A percentile compares a stretch with the other conserved stretches of the same genome.
These are phyloP conservation scores for Dendrocincla tyrannina DNA, from an alignment of 2,797 vertebrate genomes.

Conservation along the genomic window DNA sequence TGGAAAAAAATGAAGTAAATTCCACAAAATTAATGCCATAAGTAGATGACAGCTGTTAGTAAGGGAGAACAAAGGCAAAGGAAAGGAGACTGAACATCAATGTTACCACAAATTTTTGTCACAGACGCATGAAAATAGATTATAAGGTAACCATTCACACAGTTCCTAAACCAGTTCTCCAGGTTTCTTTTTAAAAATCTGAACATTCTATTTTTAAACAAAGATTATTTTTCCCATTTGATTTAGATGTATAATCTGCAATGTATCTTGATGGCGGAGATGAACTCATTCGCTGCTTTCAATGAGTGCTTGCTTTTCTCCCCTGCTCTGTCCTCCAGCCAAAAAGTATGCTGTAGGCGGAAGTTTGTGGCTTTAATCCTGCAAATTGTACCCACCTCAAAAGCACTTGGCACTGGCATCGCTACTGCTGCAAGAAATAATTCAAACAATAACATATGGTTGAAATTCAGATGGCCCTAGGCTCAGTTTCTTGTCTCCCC, in stretches of 20 bases:
- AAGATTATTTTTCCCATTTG: not conserved
- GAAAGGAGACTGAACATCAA: not conserved
- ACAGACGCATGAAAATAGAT: not conserved
- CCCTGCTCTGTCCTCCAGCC: not conserved
- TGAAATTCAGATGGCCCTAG: not conserved
- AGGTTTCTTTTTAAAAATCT: not conserved
- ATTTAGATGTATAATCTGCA: not conserved
- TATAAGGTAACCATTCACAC: not conserved
- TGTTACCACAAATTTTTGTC: not conserved
- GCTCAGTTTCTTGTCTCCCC: not conserved
- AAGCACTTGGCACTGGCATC: not conserved
- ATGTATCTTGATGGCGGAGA: not conserved
- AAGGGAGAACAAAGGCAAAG: constrained; percentile 14
- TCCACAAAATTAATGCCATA: constrained; percentile 14
- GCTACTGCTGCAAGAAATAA: not conserved
- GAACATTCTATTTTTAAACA: not conserved
- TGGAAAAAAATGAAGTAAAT: constrained; percentile 35
- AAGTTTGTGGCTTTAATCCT: not conserved
- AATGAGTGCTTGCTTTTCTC: not conserved
- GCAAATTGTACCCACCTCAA: not conserved
- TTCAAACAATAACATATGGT: not conserved
- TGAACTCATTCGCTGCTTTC: not conserved
- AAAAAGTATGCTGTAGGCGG: not conserved
- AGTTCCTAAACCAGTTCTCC: not conserved
- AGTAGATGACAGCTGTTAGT: constrained; percentile 45